Evolutionary conservation across 2,113 vertebrate genomes (phyloP).

Genomic region (Calidris pugnax): DNA sequence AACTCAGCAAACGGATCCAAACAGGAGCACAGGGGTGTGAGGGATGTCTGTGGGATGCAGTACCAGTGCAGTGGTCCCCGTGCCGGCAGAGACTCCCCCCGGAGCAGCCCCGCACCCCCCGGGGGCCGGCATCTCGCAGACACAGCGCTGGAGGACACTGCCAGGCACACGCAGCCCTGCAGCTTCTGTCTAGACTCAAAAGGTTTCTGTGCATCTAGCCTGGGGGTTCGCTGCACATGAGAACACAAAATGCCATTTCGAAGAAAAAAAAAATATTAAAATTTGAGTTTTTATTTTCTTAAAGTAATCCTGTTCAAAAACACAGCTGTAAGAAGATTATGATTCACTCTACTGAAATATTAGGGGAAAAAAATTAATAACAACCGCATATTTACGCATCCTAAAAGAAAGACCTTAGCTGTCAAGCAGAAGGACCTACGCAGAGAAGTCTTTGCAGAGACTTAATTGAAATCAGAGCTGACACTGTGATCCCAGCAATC

Average conservation of each 20-base stretch:
- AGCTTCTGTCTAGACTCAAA: not conserved
- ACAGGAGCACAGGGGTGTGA: rapidly evolving
- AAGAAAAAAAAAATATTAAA: not conserved
- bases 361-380: not conserved
- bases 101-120: rapidly evolving
- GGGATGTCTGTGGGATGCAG: not conserved
- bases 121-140: not conserved
- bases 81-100: not conserved
- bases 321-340: not conserved
- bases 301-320: not conserved
- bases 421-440: not conserved
- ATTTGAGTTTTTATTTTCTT: not conserved
- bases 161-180: not conserved
- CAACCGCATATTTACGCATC: not conserved
- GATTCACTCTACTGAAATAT: not conserved
- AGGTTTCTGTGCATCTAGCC: not conserved
- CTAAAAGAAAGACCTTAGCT: not conserved
- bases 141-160: not conserved
- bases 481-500: not conserved
- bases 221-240: rapidly evolving
- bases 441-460: not conserved
- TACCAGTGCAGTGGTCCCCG: not conserved
- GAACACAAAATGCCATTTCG: not conserved
- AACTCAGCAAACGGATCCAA: not conserved
- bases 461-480: not conserved